Conservation (phyloP, 2,888 invertebrate genomes). For the Tinea semifulvella region DNA sequence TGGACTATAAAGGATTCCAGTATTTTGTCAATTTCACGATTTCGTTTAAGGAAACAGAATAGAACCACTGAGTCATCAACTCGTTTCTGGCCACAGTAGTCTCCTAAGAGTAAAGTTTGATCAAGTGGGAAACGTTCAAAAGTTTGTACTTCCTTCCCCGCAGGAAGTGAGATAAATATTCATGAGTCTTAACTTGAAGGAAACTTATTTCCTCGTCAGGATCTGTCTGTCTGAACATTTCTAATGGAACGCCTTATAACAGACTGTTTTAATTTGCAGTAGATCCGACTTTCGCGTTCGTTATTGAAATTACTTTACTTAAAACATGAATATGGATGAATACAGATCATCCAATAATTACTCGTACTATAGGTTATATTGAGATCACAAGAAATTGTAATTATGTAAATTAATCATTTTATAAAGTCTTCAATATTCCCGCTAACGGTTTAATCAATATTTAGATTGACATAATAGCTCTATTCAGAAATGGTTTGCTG, state of each 20-base stretch:
- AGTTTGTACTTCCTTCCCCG: slow-evolving; percentile 45
- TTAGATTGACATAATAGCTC: no score
- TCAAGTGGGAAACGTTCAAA: slow-evolving; percentile 59
- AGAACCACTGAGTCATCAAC: slow-evolving; percentile 7
- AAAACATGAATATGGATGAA: slow-evolving; percentile 6
- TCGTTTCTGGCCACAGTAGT: slow-evolving; percentile 25
- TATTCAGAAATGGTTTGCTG: no score
- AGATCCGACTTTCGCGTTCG: slow-evolving; percentile 1
- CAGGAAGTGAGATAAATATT: slow-evolving; percentile 59
- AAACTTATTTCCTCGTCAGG: slow-evolving; percentile 61
- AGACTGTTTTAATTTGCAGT: slow-evolving; percentile 34
- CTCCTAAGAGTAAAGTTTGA: slow-evolving; percentile 55
- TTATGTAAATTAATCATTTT: no score
- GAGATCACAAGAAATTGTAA: no score
- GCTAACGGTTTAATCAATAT: no score
- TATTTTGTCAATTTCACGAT: no score
- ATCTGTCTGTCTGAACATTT: slow-evolving; percentile 55
- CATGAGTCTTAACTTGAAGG: slow-evolving; percentile 54
- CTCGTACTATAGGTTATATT: not conserved
- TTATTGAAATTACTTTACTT: slow-evolving; percentile 7
- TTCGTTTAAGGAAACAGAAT: no score
- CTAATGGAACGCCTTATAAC: slow-evolving; percentile 52
- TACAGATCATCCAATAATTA: not conserved
- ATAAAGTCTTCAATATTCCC: no score
- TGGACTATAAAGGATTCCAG: no score